A percentile compares a stretch with the other conserved stretches of the same genome.
Evolutionary conservation across 2,797 vertebrate genomes (phyloP).

Genomic region (Myoxocephalus aenaeus): DNA sequence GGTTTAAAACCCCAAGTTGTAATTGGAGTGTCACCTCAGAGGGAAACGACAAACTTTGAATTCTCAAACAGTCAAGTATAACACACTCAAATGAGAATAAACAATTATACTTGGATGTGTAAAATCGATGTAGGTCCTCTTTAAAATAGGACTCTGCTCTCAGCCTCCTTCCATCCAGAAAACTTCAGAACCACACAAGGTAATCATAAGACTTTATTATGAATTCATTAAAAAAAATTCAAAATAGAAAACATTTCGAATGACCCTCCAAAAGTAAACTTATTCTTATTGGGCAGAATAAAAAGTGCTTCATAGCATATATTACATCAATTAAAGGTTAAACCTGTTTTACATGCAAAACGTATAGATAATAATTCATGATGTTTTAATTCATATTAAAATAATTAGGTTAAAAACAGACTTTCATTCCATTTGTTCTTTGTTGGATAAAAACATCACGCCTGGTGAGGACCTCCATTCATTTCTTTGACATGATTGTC

Average conservation of each 20-base stretch:
- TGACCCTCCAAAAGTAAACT: not conserved
- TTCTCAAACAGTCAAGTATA: too few species aligned
- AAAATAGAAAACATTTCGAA: not conserved
- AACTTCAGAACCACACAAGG: not conserved
- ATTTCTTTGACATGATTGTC: constrained; percentile 1
- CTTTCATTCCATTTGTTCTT: not conserved
- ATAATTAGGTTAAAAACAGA: not conserved
- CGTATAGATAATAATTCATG: not conserved
- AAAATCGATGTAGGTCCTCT: too few species aligned
- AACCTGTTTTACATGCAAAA: not conserved
- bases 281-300: not conserved
- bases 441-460: not conserved
- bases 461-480: not conserved
- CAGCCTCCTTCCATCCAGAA: not conserved
- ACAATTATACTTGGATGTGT: too few species aligned
- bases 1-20: too few species aligned
- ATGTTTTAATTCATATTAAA: not conserved
- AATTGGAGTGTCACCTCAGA: too few species aligned
- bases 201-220: not conserved
- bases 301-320: not conserved
- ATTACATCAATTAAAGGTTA: not conserved
- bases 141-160: too few species aligned
- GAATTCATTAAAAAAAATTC: not conserved
- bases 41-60: too few species aligned
- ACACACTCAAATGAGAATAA: too few species aligned